Conservation (phyloP, 2,113 vertebrate species). For the Paraplagusia blochii region DNA sequence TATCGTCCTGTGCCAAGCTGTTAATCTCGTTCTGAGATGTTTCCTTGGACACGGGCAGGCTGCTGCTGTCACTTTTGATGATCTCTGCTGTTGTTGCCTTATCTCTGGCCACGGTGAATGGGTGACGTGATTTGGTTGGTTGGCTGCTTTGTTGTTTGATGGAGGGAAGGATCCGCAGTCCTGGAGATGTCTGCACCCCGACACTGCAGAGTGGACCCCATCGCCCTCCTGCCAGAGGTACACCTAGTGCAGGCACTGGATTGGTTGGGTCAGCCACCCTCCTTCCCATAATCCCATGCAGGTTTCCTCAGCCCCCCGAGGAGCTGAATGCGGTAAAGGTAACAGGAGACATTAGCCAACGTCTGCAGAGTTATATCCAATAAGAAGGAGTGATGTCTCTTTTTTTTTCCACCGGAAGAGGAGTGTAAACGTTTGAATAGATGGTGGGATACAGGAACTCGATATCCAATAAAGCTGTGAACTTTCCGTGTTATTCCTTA, state of each 20-base stretch:
- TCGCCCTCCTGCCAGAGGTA: slow-evolving; percentile 73
- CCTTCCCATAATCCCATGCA: slow-evolving; percentile 73
- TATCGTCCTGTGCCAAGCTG: slow-evolving; percentile 65
- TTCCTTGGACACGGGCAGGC: slow-evolving; percentile 60
- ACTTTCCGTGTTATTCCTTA: slow-evolving; percentile 28
- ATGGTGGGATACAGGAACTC: slow-evolving; percentile 29
- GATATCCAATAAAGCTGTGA: slow-evolving; percentile 45
- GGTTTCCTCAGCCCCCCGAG: slow-evolving; percentile 74
- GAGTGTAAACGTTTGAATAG: slow-evolving; percentile 14
- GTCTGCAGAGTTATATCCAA: slow-evolving; percentile 44
- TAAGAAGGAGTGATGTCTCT: slow-evolving; percentile 9
- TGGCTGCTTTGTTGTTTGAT: slow-evolving; percentile 63
- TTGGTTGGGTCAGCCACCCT: slow-evolving; percentile 75
- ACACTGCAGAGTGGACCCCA: slow-evolving; percentile 79
- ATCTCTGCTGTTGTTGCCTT: slow-evolving; percentile 39
- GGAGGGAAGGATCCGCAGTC: slow-evolving; percentile 69
- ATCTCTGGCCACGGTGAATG: slow-evolving; percentile 35
- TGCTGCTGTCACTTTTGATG: slow-evolving; percentile 49
- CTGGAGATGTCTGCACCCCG: slow-evolving; percentile 79
- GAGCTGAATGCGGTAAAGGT: slow-evolving; percentile 63
- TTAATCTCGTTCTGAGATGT: slow-evolving; percentile 71
- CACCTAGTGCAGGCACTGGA: slow-evolving; percentile 76
- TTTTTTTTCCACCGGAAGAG: slow-evolving; percentile 2
- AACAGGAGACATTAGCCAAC: slow-evolving; percentile 53
- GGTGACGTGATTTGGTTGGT: slow-evolving; percentile 38